Evolutionary conservation across 2,797 vertebrate genomes (phyloP).

Genomic region (Varecia variegata): DNA sequence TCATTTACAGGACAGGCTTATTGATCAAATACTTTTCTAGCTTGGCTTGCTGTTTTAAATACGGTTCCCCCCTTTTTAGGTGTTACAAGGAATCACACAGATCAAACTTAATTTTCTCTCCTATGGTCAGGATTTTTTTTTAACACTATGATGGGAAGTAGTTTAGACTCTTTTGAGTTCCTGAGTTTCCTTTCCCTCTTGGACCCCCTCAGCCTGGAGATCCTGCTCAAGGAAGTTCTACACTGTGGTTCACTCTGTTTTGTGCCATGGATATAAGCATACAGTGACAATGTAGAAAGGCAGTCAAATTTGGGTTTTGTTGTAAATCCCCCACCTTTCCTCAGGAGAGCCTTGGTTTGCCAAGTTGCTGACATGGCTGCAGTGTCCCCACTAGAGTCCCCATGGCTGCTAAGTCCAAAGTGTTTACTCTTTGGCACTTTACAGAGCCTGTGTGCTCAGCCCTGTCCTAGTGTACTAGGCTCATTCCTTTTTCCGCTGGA

Average conservation of each 20-base stretch:
- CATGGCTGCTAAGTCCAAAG: too few species aligned
- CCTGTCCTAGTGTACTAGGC: background rate
- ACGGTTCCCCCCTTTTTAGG: background rate
- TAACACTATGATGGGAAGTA: background rate
- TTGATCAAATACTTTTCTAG: background rate
- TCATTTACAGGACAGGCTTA: background rate
- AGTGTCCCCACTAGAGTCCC: background rate
- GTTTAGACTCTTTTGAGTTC: background rate
- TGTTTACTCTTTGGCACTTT: background rate
- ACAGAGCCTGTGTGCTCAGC: background rate
- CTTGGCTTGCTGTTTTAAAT: slow-evolving; percentile 37
- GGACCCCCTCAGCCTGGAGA: background rate
- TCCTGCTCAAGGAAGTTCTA: background rate
- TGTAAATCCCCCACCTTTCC: background rate
- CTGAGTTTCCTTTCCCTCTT: background rate
- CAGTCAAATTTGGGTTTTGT: background rate
- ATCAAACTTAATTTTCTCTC: slow-evolving; percentile 20
- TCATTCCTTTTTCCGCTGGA: background rate
- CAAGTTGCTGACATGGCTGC: background rate
- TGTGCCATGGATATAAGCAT: background rate
- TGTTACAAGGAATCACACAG: background rate
- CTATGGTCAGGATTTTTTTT: background rate
- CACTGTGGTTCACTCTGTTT: background rate
- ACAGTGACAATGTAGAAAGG: background rate
- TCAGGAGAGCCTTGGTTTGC: background rate